Conservation (phyloP, 2,797 vertebrate species). For the Kryptopterus vitreolus region DNA sequence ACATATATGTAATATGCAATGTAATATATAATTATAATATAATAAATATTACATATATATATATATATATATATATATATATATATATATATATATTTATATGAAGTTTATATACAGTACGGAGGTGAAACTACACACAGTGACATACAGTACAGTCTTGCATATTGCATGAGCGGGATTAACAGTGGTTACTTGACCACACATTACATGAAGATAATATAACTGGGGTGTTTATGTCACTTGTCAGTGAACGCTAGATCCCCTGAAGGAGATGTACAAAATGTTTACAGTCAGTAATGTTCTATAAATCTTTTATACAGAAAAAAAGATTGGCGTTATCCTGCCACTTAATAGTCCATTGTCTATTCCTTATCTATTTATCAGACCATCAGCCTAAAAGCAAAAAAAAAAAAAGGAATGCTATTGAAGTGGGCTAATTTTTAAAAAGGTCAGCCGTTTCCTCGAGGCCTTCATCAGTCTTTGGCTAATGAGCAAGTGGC, state of each 20-base stretch:
- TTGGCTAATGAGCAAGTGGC: conserved; percentile 51
- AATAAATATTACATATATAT: no score
- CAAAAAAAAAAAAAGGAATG: conserved; percentile 3
- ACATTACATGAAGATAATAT: conserved; percentile 9
- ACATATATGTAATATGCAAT: no score
- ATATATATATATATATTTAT: no score
- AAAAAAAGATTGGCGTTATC: no score
- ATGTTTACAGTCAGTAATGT: background rate
- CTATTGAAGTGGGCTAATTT: conserved; percentile 33
- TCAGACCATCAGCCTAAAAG: background rate
- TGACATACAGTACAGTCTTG: conserved; percentile 11
- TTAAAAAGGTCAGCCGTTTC: conserved; percentile 38
- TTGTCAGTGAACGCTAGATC: background rate
- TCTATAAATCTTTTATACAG: background rate
- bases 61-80: no score
- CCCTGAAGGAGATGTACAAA: background rate
- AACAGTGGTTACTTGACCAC: conserved; percentile 29
- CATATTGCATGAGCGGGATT: conserved; percentile 34
- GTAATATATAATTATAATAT: no score
- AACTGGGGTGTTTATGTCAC: conserved; percentile 8
- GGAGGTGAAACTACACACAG: background rate
- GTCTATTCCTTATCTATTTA: conserved; percentile 10
- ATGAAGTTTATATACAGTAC: no score
- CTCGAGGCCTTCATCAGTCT: conserved; percentile 50
- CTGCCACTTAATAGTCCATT: background rate